Evolutionary conservation across 1,140 invertebrate species (phyloP).

Genomic region (Lethrus apterus): DNA sequence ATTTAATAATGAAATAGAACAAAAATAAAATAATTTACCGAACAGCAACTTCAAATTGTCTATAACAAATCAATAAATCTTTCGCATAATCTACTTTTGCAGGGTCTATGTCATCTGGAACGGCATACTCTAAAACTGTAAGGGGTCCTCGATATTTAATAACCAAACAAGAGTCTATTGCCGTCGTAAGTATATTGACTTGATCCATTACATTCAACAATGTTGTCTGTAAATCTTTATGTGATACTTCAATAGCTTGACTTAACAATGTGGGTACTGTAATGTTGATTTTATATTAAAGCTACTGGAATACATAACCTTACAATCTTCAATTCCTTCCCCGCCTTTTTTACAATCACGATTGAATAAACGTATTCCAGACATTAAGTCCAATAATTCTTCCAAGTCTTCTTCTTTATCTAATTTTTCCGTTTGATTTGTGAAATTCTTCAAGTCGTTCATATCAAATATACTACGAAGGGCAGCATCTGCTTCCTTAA

Average conservation of each 20-base stretch:
- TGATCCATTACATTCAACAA: slow-evolving; percentile 51
- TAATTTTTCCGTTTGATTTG: slow-evolving; percentile 48
- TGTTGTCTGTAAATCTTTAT: slow-evolving; percentile 44
- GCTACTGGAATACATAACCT: slow-evolving; percentile 30
- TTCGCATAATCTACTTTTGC: slow-evolving; percentile 35
- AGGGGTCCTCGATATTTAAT: slow-evolving; percentile 26
- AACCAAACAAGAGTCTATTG: slow-evolving; percentile 43
- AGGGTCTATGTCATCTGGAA: not conserved
- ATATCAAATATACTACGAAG: slow-evolving; percentile 66
- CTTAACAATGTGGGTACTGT: slow-evolving; percentile 55
- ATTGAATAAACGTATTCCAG: slow-evolving; percentile 61
- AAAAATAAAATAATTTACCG: slow-evolving; percentile 40
- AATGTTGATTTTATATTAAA: slow-evolving; percentile 15
- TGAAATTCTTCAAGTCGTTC: slow-evolving; percentile 58
- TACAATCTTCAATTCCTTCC: slow-evolving; percentile 58
- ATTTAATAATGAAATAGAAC: no score
- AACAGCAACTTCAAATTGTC: slow-evolving; percentile 55
- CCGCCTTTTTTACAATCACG: slow-evolving; percentile 58
- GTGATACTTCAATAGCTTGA: slow-evolving; percentile 47
- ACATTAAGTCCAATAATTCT: slow-evolving; percentile 51
- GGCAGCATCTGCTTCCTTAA: slow-evolving; percentile 54
- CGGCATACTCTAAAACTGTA: not conserved
- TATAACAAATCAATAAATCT: slow-evolving; percentile 48
- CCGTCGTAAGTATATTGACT: slow-evolving; percentile 53
- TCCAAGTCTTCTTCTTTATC: slow-evolving; percentile 42